phyloP scores from a whole-genome alignment of 2,113 vertebrate genomes.

The Ellobius talpinus region DNA sequence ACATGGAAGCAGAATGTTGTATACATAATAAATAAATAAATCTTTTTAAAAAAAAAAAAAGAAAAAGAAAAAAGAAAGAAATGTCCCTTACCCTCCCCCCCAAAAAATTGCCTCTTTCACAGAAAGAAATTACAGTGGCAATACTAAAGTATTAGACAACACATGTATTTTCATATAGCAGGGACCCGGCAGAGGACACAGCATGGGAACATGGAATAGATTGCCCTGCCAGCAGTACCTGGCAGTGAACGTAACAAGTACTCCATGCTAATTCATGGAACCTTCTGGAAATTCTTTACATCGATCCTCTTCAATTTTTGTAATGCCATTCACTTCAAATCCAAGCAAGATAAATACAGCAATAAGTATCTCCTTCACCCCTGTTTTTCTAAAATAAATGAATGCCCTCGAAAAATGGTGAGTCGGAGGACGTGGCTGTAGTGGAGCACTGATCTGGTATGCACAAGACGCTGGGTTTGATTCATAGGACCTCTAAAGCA shows the following conservation, averaged over 20 bases:
- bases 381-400: constrained; percentile 20
- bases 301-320: not conserved
- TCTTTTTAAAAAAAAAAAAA: too few species aligned
- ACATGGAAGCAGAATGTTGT: too few species aligned
- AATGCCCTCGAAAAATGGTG: not conserved
- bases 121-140: not conserved
- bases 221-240: not conserved
- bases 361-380: not conserved
- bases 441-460: not conserved
- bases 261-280: not conserved
- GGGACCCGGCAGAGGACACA: not conserved
- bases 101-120: too few species aligned
- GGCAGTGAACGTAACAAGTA: not conserved
- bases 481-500: not conserved
- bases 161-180: not conserved
- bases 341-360: constrained; percentile 16
- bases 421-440: not conserved
- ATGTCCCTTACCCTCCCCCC: too few species aligned
- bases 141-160: not conserved
- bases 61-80: too few species aligned
- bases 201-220: not conserved
- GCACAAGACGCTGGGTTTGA: not conserved
- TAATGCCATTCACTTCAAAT: not conserved
- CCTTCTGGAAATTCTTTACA: constrained; percentile 29
- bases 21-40: too few species aligned